Conservation (phyloP, 2,888 invertebrate species). For the Ophioninae sp. region DNA sequence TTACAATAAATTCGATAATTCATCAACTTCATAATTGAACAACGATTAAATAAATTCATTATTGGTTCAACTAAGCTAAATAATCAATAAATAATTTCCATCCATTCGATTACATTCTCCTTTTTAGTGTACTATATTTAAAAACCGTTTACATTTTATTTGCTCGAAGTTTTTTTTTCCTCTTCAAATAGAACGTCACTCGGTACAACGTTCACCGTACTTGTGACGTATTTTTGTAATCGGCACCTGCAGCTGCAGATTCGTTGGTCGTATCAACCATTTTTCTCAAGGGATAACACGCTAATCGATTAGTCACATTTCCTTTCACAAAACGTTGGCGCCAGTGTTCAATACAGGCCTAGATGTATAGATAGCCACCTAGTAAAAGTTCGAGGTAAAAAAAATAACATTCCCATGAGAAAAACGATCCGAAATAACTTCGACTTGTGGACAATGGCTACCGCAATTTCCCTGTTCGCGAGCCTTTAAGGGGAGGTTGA, state of each 20-base stretch:
- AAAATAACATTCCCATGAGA: not conserved
- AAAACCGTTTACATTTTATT: too few species aligned
- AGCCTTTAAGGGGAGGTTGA: conserved; percentile 58
- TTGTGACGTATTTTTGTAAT: not conserved
- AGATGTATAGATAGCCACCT: not conserved
- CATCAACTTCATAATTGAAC: too few species aligned
- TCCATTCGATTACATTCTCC: too few species aligned
- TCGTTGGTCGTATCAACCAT: not conserved
- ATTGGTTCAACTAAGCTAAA: too few species aligned
- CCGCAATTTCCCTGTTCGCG: conserved; percentile 35
- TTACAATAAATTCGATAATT: too few species aligned
- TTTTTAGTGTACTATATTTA: too few species aligned
- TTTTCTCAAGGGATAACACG: conserved; percentile 1
- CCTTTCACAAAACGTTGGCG: conserved; percentile 1
- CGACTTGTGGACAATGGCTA: conserved; percentile 61
- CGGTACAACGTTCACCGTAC: not conserved
- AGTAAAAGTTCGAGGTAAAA: conserved; percentile 19
- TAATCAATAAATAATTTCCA: too few species aligned
- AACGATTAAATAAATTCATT: too few species aligned
- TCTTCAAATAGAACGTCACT: not conserved
- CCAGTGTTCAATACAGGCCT: not conserved
- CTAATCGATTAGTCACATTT: conserved; percentile 18
- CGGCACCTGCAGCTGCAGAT: not conserved
- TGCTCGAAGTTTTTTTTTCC: not conserved
- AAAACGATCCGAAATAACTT: conserved; percentile 12